Evolutionary conservation across 30 jellyfish, hydroid and myxozoan species (phyloP), one percentile per base, ranked within the genome.

Genomic region (Hydractinia symbiolongicarpus): DNA sequence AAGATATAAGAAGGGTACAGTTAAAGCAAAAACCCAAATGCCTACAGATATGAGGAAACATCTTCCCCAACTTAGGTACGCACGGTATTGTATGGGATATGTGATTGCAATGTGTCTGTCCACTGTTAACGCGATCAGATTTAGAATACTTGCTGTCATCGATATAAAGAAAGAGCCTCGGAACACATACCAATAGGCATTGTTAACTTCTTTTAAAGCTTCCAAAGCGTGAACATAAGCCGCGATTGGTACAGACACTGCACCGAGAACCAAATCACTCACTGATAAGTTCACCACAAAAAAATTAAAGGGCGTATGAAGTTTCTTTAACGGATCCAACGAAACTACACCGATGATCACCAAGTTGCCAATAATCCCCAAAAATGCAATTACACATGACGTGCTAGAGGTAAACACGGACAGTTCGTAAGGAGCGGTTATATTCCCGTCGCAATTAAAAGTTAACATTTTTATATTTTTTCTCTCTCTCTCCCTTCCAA

Each of bases 351-450:
- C 4, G n/a, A 78, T 19, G 0, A 78, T 55, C 40, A 78, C 30
- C 21, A 9, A 83, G 44, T 78, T 78, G 15, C 86, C 86, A 61
- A 78, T 21, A 50, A 89, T 54, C 16, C 74, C 85, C 54, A 88
- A 61, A 54, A 88, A 7, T 57, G 86, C 78, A 54, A 88, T 72
- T 62, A 82, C 82, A 51, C 77, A 30, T 4, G 89, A 76, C 13
- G 61, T n/a, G 19, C 52, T 77, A 5, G 93, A 93, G 53, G 96
- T 82, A 76, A 83, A 61, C 16, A 73, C 58, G 8, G 96, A 88
- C 50, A 88, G 80, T 44, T 54, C 84, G 56, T 69, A 64, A 49
- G 96, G 96, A 6, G 96, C 80, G n/a, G n/a, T n/a, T n/a, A n/a
- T 30, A 30, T 30, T 30, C 44, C 44, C 4, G 4, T 51, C 74